phyloP scores from a whole-genome alignment of 2,888 invertebrate species.

The Plagodis dolabraria region DNA sequence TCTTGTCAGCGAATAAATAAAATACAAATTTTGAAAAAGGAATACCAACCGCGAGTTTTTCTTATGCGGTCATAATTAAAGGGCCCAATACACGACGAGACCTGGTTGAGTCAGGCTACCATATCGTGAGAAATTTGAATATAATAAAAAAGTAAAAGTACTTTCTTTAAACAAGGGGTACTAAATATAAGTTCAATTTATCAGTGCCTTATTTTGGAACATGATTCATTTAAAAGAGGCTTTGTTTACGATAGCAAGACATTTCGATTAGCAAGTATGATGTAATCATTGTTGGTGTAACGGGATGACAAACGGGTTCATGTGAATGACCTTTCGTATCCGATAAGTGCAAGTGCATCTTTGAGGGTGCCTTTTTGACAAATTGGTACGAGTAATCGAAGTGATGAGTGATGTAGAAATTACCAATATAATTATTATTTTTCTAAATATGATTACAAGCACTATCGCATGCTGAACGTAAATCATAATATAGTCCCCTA shows the following conservation, averaged over 20 bases:
- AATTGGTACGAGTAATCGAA: too few relatives aligned
- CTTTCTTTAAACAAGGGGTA: constrained; percentile 76
- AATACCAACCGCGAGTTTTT: constrained; percentile 49
- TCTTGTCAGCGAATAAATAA: constrained; percentile 68
- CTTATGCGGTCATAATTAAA: constrained; percentile 79
- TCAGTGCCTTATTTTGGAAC: constrained; percentile 67
- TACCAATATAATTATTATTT: too few relatives aligned
- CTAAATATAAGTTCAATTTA: constrained; percentile 72
- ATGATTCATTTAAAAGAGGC: constrained; percentile 76
- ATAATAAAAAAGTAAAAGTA: constrained; percentile 77
- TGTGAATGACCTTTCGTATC: constrained; percentile 53
- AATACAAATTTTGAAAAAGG: constrained; percentile 61
- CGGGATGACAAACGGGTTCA: constrained; percentile 55
- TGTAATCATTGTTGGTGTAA: constrained; percentile 60
- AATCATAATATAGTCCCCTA: too few relatives aligned
- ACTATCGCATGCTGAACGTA: too few relatives aligned
- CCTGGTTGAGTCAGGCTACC: constrained; percentile 66
- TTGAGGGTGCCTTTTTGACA: too few relatives aligned
- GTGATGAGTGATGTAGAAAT: too few relatives aligned
- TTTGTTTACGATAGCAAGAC: constrained; percentile 61
- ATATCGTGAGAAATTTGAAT: constrained; percentile 63
- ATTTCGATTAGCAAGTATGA: constrained; percentile 75
- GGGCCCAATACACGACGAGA: constrained; percentile 61
- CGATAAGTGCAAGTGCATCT: too few relatives aligned
- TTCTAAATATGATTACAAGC: too few relatives aligned